A percentile compares a stretch with the other conserved stretches of the same genome.
Conservation (phyloP, 2,113 vertebrate species). For the Rafetus swinhoei region DNA sequence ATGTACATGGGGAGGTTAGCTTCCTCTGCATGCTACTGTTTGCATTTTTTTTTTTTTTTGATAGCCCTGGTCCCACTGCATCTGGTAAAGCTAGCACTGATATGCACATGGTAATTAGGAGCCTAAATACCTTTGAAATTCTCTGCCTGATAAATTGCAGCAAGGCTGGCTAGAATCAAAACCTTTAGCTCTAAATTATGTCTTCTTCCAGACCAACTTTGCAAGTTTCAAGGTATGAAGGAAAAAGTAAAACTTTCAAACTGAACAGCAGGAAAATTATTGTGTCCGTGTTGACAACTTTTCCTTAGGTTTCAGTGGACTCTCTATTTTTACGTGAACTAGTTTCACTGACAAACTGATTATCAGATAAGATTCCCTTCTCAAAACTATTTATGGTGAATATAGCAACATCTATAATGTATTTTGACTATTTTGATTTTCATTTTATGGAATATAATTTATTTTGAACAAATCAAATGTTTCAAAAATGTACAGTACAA, state of each 20-base stretch:
- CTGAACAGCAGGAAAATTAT: neutral
- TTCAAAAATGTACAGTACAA: neutral
- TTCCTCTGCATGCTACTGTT: neutral
- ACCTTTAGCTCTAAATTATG: neutral
- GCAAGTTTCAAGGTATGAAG: neutral
- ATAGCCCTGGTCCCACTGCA: neutral
- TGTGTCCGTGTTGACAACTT: neutral
- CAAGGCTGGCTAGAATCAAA: neutral
- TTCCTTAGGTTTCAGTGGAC: neutral
- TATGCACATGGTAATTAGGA: neutral
- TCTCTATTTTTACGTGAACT: neutral
- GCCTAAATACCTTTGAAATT: neutral
- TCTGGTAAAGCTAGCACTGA: neutral
- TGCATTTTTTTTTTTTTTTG: neutral
- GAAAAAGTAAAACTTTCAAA: neutral
- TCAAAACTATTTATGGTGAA: neutral
- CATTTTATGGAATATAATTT: neutral
- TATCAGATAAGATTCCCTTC: neutral
- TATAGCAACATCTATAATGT: neutral
- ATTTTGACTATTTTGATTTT: neutral
- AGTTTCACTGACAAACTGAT: neutral
- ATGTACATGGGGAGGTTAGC: neutral
- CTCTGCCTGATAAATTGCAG: neutral
- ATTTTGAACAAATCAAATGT: neutral
- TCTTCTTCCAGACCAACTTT: neutral